Conservation (phyloP, 2,797 vertebrate genomes). For the Coregonus ussuriensis region DNA sequence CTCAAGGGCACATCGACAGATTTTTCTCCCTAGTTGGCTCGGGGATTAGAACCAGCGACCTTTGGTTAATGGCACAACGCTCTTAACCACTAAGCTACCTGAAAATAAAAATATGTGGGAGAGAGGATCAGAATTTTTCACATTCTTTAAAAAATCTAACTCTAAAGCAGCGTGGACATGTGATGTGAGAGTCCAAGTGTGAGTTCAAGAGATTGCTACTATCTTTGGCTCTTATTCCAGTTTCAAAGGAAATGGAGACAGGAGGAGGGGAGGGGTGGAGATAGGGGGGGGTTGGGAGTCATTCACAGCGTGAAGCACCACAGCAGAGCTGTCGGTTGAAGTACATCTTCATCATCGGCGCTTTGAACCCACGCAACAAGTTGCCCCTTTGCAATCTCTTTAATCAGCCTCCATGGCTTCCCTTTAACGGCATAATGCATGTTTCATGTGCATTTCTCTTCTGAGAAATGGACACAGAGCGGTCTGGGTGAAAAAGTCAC, state of each 20-base stretch:
- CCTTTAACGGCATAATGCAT: slow-evolving; percentile 42
- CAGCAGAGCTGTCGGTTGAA: slow-evolving; percentile 35
- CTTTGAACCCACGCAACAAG: slow-evolving; percentile 51
- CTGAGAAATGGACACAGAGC: slow-evolving; percentile 1
- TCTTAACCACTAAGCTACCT: neutral
- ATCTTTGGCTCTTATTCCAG: neutral
- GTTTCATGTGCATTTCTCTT: slow-evolving; percentile 37
- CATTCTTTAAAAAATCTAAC: too few species aligned
- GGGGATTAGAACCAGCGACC: too few species aligned
- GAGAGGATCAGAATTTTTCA: too few species aligned
- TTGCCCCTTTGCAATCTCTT: slow-evolving; percentile 23
- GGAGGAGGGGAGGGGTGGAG: slow-evolving; percentile 20
- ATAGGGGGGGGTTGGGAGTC: slow-evolving; percentile 8
- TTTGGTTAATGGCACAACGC: too few species aligned
- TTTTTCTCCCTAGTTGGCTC: too few species aligned
- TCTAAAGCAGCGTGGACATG: too few species aligned
- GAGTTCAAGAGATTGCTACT: neutral
- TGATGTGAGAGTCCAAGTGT: too few species aligned
- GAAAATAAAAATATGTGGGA: neutral
- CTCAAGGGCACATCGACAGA: too few species aligned
- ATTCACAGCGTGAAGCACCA: slow-evolving; percentile 28
- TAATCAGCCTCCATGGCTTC: slow-evolving; percentile 41
- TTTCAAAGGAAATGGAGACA: slow-evolving; percentile 1
- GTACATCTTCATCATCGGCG: slow-evolving; percentile 48
- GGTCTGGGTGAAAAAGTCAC: neutral